Evolutionary conservation across 1,140 invertebrate species (phyloP).

Genomic region (Catajapyx aquilonaris): DNA sequence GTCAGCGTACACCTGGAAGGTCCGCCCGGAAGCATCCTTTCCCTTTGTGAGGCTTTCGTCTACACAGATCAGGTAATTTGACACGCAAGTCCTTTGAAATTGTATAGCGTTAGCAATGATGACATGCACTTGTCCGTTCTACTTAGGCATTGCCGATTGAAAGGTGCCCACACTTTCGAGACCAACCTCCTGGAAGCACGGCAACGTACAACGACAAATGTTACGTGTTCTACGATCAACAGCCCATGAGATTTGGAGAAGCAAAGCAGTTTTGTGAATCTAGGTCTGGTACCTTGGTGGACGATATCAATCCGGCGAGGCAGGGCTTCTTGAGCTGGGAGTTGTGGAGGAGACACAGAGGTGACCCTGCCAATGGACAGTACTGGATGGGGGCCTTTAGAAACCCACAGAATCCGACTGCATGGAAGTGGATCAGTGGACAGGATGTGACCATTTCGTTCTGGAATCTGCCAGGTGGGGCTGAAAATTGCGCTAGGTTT

Average conservation of each 20-base stretch:
- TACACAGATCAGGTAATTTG: constrained; percentile 64
- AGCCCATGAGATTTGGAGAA: constrained; percentile 64
- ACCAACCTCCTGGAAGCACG: constrained; percentile 74
- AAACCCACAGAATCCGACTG: constrained; percentile 49
- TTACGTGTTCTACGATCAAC: constrained; percentile 83
- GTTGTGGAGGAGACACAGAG: constrained; percentile 70
- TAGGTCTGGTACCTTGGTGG: constrained; percentile 61
- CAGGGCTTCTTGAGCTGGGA: constrained; percentile 91
- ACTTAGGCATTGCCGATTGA: constrained; percentile 65
- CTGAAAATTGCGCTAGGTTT: constrained; percentile 70
- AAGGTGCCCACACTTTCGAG: constrained; percentile 74
- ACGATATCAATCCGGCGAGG: constrained; percentile 80
- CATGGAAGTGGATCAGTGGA: constrained; percentile 77
- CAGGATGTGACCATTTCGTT: constrained; percentile 76
- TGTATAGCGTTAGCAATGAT: constrained; percentile 2
- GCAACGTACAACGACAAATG: constrained; percentile 91
- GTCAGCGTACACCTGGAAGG: constrained; percentile 77
- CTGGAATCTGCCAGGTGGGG: constrained; percentile 68
- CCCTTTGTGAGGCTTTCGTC: constrained; percentile 87
- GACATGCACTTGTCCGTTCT: constrained; percentile 1
- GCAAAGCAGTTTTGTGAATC: constrained; percentile 57
- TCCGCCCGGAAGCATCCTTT: constrained; percentile 41
- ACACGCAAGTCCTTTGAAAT: not conserved
- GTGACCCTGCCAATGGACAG: constrained; percentile 71
- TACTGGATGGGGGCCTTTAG: constrained; percentile 86